These are phyloP conservation scores for Myotis myotis DNA, from an alignment of 2,797 vertebrate genomes.

Conservation along the genomic window DNA sequence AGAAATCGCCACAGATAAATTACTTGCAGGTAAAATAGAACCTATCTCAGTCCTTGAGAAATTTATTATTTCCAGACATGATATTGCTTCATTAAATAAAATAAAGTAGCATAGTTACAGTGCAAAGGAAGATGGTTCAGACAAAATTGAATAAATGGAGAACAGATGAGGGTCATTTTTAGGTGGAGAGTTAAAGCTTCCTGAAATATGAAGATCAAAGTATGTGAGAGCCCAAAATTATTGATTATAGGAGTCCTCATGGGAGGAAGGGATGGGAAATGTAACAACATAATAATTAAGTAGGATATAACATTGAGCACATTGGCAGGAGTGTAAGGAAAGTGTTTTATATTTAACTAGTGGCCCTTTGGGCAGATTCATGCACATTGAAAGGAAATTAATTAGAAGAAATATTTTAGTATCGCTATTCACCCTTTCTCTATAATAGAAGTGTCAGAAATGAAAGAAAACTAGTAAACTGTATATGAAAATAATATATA, in stretches of 20 bases:
- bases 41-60: background rate
- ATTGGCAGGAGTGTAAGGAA: background rate
- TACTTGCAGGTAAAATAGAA: background rate
- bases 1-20: conserved; percentile 22
- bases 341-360: background rate
- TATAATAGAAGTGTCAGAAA: too few relatives aligned
- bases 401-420: too few relatives aligned
- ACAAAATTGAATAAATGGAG: background rate
- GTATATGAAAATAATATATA: too few relatives aligned
- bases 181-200: background rate
- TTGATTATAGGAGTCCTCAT: background rate
- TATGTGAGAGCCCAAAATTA: background rate
- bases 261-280: background rate
- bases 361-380: too few relatives aligned
- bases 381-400: too few relatives aligned
- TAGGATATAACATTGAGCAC: background rate
- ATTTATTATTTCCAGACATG: background rate
- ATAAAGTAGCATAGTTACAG: background rate
- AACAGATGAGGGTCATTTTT: background rate
- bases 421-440: too few relatives aligned
- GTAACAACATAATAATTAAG: background rate
- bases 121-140: background rate
- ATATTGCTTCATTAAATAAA: conserved; percentile 5
- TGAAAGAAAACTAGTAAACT: too few relatives aligned
- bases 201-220: background rate